phyloP scores from a whole-genome alignment of 2,113 vertebrate genomes.

The Coreoperca whiteheadi region DNA sequence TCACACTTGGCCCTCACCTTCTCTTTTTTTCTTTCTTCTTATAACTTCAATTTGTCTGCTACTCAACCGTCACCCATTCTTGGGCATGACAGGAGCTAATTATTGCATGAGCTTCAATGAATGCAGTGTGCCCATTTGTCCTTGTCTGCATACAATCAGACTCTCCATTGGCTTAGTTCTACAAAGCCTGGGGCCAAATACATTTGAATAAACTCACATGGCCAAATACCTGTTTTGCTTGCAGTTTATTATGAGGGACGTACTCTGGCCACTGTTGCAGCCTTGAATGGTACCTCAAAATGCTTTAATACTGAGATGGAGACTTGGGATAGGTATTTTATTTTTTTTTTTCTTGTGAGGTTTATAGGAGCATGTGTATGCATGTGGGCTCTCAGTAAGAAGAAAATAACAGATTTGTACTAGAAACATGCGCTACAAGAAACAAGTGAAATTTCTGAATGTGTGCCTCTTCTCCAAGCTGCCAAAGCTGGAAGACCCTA shows the following conservation, averaged over 20 bases:
- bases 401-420: slow-evolving; percentile 29
- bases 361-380: slow-evolving; percentile 13
- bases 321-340: neutral
- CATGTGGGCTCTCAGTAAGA: slow-evolving; percentile 15
- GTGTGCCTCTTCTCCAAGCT: slow-evolving; percentile 52
- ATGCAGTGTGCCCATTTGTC: slow-evolving; percentile 67
- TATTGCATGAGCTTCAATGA: slow-evolving; percentile 73
- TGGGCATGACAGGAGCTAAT: slow-evolving; percentile 77
- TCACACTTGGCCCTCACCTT: slow-evolving; percentile 40
- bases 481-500: slow-evolving; percentile 58
- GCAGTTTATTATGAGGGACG: slow-evolving; percentile 36
- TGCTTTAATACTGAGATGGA: slow-evolving; percentile 19
- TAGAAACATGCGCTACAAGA: slow-evolving; percentile 37
- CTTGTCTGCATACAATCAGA: slow-evolving; percentile 67
- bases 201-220: slow-evolving; percentile 57
- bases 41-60: slow-evolving; percentile 63
- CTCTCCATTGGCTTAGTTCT: slow-evolving; percentile 63
- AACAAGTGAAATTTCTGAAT: slow-evolving; percentile 57
- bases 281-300: slow-evolving; percentile 23
- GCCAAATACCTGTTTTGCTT: slow-evolving; percentile 59
- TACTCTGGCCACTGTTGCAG: slow-evolving; percentile 27
- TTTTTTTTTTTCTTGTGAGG: neutral
- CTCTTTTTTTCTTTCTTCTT: slow-evolving; percentile 19
- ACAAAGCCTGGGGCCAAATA: slow-evolving; percentile 64
- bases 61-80: slow-evolving; percentile 63